A percentile compares a stretch with the other conserved stretches of the same genome.
Evolutionary conservation across 53 echinoderm and acorn worm species (phyloP).

Genomic region (Holothuria scabra): DNA sequence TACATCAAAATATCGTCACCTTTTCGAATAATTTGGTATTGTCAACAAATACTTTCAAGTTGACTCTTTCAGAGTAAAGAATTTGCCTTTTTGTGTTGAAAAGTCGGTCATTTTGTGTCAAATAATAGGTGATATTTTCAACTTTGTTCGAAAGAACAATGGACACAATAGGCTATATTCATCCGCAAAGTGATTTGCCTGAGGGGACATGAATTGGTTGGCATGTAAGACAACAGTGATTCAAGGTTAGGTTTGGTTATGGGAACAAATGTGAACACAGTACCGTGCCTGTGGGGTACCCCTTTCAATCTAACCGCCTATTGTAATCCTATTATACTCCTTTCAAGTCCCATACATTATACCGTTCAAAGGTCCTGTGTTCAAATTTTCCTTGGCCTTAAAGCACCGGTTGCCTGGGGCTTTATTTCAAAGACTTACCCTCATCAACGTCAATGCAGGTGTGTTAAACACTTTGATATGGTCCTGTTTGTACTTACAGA

Average conservation of each 20-base stretch:
- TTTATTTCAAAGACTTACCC: constrained; percentile 15
- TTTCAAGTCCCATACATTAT: constrained; percentile 36
- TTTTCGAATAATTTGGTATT: constrained; percentile 22
- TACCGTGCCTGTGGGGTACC: constrained; percentile 50
- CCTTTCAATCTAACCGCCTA: constrained; percentile 40
- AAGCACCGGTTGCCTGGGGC: constrained; percentile 25
- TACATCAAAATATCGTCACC: constrained; percentile 47
- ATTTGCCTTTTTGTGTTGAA: constrained; percentile 44
- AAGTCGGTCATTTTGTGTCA: constrained; percentile 47
- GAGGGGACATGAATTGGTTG: constrained; percentile 44
- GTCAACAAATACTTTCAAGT: constrained; percentile 6
- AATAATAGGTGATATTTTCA: constrained; percentile 51
- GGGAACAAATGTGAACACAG: constrained; percentile 47
- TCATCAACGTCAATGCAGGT: constrained; percentile 45
- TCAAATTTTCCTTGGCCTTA: constrained; percentile 38
- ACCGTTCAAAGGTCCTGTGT: constrained; percentile 36
- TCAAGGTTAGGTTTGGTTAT: constrained; percentile 55
- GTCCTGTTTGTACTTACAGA: no score
- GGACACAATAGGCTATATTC: constrained; percentile 39
- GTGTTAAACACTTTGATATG: not conserved
- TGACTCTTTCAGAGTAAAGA: constrained; percentile 50
- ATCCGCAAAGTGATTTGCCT: constrained; percentile 49
- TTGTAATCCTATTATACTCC: constrained; percentile 46
- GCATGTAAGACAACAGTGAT: constrained; percentile 49
- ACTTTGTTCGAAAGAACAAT: constrained; percentile 47